Percentiles rank a stretch among this genome's conserved stretches.
phyloP scores from a whole-genome alignment of 2,113 vertebrate species.

The Rhodinocichla rosea region DNA sequence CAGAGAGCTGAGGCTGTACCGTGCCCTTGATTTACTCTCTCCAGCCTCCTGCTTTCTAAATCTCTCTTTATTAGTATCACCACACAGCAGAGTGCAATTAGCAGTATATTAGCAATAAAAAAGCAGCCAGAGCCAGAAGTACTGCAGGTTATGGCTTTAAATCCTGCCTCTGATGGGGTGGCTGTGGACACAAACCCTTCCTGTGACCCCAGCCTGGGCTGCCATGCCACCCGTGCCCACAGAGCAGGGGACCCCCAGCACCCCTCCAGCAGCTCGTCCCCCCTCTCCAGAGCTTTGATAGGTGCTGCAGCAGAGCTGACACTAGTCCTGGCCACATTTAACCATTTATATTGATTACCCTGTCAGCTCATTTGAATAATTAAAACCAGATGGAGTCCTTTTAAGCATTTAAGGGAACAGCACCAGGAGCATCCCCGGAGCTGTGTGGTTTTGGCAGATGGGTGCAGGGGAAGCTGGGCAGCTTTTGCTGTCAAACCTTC shows the following conservation, averaged over 20 bases:
- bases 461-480: background rate
- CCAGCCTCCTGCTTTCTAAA: constrained; percentile 49
- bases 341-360: constrained; percentile 54
- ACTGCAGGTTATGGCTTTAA: background rate
- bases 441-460: background rate
- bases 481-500: background rate
- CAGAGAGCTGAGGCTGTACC: background rate
- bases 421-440: background rate
- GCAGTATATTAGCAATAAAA: constrained; percentile 51
- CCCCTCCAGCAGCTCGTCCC: background rate
- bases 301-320: background rate
- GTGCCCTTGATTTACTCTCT: constrained; percentile 48
- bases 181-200: accelerated
- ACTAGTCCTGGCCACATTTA: background rate
- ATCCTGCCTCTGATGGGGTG: background rate
- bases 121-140: constrained; percentile 14
- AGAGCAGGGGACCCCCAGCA: accelerated
- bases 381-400: constrained; percentile 61
- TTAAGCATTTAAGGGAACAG: constrained; percentile 34
- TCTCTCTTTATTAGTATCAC: constrained; percentile 41
- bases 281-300: background rate
- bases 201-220: accelerated
- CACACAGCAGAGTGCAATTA: constrained; percentile 39
- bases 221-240: accelerated
- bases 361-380: constrained; percentile 66